These are phyloP conservation scores for Pristionchus pacificus DNA, from an alignment of 1,140 invertebrate genomes.

Conservation along the genomic window DNA sequence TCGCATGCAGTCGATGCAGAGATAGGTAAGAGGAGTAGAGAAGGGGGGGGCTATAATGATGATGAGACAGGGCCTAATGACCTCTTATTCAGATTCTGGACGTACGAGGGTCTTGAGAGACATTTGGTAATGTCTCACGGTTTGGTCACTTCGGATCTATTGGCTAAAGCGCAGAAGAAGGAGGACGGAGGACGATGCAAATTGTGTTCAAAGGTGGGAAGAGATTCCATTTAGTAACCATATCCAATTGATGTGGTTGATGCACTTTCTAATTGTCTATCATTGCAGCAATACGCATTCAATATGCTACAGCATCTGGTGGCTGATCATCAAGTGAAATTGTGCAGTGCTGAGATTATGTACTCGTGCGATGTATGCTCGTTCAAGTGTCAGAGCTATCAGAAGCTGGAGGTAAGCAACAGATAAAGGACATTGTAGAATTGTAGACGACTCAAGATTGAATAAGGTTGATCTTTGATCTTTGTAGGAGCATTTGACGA, in stretches of 20 bases:
- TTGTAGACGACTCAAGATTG: no score
- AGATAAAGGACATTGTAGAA: no score
- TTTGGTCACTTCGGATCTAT: conserved; percentile 88
- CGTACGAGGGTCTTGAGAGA: conserved; percentile 80
- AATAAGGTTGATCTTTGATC: no score
- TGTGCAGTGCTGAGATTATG: conserved; percentile 44
- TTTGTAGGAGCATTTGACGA: no score
- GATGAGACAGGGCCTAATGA: not conserved
- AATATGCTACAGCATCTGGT: conserved; percentile 54
- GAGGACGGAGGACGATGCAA: conserved; percentile 88
- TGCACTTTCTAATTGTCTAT: conserved; percentile 18
- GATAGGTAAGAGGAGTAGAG: conserved; percentile 62
- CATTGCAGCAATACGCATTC: conserved; percentile 49
- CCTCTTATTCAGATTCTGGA: conserved; percentile 64
- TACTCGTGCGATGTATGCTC: conserved; percentile 49
- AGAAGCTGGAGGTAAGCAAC: conserved; percentile 34
- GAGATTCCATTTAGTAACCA: conserved; percentile 12
- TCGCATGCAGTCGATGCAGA: conserved; percentile 93
- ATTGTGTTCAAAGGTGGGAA: conserved; percentile 72
- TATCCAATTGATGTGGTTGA: conserved; percentile 15
- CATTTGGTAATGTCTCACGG: conserved; percentile 87
- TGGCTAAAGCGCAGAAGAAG: conserved; percentile 86
- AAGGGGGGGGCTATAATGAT: not conserved
- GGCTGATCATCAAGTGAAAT: conserved; percentile 45
- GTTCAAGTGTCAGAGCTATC: conserved; percentile 48